phyloP scores from a whole-genome alignment of 2,113 vertebrate species.

The Pangasianodon hypophthalmus region DNA sequence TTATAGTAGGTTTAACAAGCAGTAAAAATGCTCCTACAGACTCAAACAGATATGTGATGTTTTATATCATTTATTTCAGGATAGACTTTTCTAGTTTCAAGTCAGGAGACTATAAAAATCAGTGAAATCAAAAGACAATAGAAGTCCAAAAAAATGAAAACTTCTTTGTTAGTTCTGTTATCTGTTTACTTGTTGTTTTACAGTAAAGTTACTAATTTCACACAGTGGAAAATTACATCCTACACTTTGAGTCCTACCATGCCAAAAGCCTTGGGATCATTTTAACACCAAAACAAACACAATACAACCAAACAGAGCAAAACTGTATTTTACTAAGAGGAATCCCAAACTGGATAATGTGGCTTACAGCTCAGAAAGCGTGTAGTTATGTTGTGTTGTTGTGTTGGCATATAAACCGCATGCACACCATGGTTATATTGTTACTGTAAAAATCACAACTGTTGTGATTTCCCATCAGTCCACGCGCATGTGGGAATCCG shows the following conservation, averaged over 20 bases:
- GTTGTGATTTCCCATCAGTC: not conserved
- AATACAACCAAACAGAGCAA: not conserved
- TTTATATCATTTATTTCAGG: not conserved
- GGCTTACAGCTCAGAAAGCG: not conserved
- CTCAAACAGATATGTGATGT: not conserved
- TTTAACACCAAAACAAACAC: too few relatives aligned
- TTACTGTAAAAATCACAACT: not conserved
- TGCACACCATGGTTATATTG: not conserved
- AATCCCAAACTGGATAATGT: not conserved
- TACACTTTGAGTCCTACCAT: not conserved
- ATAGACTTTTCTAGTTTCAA: not conserved
- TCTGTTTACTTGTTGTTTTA: not conserved
- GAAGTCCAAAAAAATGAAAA: not conserved
- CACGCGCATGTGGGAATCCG: not conserved
- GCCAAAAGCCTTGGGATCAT: not conserved
- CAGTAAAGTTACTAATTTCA: not conserved
- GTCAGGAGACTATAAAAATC: not conserved
- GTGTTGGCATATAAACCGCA: not conserved
- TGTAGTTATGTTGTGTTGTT: not conserved
- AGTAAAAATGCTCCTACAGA: not conserved
- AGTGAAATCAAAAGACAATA: not conserved
- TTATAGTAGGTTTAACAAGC: not conserved
- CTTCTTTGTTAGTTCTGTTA: not conserved
- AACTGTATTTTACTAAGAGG: not conserved
- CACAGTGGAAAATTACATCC: not conserved